A percentile compares a stretch with the other conserved stretches of the same genome.
These are phyloP conservation scores for Hydrophis major DNA, from an alignment of 2,797 vertebrate species.

Conservation along the genomic window DNA sequence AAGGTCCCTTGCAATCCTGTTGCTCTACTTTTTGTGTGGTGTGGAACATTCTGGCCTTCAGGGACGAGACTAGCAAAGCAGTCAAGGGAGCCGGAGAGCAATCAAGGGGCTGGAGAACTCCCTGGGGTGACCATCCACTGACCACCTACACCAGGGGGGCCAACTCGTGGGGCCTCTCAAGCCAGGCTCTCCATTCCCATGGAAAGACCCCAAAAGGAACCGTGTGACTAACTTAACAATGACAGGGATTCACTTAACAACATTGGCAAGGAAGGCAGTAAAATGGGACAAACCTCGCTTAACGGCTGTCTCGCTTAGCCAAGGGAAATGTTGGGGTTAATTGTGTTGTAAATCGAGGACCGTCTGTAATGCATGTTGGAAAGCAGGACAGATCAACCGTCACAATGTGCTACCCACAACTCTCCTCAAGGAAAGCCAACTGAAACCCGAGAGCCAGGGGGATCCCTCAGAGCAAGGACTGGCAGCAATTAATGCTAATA, in stretches of 20 bases:
- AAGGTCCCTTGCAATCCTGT: no score
- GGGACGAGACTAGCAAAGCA: neutral
- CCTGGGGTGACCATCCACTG: neutral
- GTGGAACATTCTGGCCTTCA: neutral
- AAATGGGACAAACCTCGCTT: no score
- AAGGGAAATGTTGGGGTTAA: no score
- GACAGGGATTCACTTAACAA: no score
- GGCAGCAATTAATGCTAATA: neutral
- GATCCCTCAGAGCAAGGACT: neutral
- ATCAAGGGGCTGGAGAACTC: no score
- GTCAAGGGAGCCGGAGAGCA: neutral
- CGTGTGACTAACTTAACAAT: no score
- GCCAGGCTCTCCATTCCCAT: neutral
- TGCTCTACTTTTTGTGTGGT: no score
- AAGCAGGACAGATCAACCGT: neutral
- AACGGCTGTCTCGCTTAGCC: no score
- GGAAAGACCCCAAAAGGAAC: neutral
- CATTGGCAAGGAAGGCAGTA: no score
- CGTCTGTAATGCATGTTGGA: neutral
- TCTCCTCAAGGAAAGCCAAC: neutral
- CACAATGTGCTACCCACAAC: neutral
- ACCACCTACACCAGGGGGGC: neutral
- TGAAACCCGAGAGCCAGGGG: neutral
- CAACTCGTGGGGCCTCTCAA: neutral
- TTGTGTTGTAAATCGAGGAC: no score